Percentiles rank a stretch among this genome's conserved stretches.
Conservation (phyloP, 2,113 vertebrate genomes). For the Butorides virescens region DNA sequence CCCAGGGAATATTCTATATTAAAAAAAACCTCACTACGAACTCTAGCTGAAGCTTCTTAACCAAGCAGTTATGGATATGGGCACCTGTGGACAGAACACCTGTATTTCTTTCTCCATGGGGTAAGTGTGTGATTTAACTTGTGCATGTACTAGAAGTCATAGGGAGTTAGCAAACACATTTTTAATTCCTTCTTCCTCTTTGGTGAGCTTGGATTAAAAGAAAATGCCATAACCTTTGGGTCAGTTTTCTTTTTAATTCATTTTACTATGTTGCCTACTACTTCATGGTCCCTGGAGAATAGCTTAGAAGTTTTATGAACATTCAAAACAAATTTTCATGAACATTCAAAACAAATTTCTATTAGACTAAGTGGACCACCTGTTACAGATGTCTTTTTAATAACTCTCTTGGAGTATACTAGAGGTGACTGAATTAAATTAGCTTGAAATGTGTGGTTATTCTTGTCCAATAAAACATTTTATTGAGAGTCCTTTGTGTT, state of each 20-base stretch:
- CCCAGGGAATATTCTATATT: neutral
- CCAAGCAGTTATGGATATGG: neutral
- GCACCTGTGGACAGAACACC: neutral
- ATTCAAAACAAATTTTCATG: conserved; percentile 5
- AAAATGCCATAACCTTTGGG: no score
- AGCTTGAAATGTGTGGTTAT: conserved; percentile 49
- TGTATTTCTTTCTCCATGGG: neutral
- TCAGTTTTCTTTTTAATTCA: neutral
- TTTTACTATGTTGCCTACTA: conserved; percentile 26
- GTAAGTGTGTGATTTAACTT: neutral
- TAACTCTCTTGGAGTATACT: conserved; percentile 19
- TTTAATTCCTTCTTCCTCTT: neutral
- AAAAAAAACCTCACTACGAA: neutral
- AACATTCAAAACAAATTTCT: neutral
- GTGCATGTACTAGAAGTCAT: neutral
- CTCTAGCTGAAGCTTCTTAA: neutral
- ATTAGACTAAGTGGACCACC: conserved; percentile 37
- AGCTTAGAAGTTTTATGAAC: conserved; percentile 41
- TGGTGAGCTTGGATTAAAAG: no score
- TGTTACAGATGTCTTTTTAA: conserved; percentile 44
- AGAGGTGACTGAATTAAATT: conserved; percentile 54
- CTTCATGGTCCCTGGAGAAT: conserved; percentile 6
- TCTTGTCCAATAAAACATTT: conserved; percentile 63
- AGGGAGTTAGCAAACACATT: neutral
- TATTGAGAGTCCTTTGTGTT: conserved; percentile 29